These are phyloP conservation scores for Xyrichtys novacula DNA, from an alignment of 2,797 vertebrate genomes.

Conservation along the genomic window DNA sequence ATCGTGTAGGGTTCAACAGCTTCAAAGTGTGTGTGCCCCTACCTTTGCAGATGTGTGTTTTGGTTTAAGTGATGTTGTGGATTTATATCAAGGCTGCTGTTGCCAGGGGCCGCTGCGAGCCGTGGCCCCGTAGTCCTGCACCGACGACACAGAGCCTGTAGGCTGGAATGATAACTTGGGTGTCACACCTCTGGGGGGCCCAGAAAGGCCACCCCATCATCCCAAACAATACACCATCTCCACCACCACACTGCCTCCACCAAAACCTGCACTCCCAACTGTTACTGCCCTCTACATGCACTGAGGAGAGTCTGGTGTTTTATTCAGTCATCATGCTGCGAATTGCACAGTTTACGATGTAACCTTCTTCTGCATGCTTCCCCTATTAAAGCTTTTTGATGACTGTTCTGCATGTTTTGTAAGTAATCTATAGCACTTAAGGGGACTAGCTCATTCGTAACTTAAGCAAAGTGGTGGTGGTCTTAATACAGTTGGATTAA, in stretches of 20 bases:
- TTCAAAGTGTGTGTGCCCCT: constrained; percentile 39
- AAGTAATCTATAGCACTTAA: constrained; percentile 1
- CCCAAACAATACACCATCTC: constrained; percentile 28
- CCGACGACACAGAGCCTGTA: constrained; percentile 50
- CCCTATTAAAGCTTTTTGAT: not conserved
- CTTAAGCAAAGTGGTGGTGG: not conserved
- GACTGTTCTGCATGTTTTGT: not conserved
- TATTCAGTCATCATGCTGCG: not conserved
- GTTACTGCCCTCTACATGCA: constrained; percentile 17
- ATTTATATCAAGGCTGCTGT: constrained; percentile 54
- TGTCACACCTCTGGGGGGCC: constrained; percentile 61
- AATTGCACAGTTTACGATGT: not conserved
- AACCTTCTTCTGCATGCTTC: not conserved
- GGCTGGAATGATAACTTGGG: constrained; percentile 77
- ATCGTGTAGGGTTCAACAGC: not conserved
- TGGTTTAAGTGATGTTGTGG: constrained; percentile 60
- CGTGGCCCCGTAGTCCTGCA: constrained; percentile 73
- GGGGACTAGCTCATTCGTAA: constrained; percentile 7
- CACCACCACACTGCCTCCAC: constrained; percentile 18
- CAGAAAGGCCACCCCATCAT: constrained; percentile 5
- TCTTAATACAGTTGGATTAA: not conserved
- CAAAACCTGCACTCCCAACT: constrained; percentile 37
- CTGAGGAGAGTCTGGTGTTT: not conserved
- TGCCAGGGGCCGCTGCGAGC: constrained; percentile 36
- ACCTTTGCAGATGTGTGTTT: constrained; percentile 72